Conservation (phyloP, 1,140 invertebrate species). For the Potamilus streckersoni region DNA sequence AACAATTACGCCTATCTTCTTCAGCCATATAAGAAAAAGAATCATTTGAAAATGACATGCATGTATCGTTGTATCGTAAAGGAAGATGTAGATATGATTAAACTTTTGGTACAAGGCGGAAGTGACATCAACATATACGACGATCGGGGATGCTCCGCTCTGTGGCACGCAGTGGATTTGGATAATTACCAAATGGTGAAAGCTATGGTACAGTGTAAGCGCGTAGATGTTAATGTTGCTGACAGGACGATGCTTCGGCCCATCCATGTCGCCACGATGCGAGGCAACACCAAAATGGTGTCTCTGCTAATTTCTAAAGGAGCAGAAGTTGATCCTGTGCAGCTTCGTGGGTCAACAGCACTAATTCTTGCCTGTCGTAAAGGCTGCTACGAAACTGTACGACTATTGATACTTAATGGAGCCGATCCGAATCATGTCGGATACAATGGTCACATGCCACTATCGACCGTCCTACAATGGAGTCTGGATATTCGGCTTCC, state of each 20-base stretch:
- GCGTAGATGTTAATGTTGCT: slow-evolving; percentile 44
- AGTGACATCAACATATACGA: slow-evolving; percentile 52
- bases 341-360: slow-evolving; percentile 52
- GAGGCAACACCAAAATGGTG: slow-evolving; percentile 47
- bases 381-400: slow-evolving; percentile 40
- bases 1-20: slow-evolving; percentile 39
- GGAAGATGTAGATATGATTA: slow-evolving; percentile 42
- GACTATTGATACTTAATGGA: slow-evolving; percentile 52
- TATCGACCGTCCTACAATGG: slow-evolving; percentile 48
- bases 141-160: slow-evolving; percentile 49
- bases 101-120: slow-evolving; percentile 46
- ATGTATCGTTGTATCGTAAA: slow-evolving; percentile 50
- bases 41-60: slow-evolving; percentile 45
- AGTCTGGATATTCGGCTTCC: slow-evolving; percentile 37
- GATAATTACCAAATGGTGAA: slow-evolving; percentile 55
- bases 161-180: slow-evolving; percentile 56
- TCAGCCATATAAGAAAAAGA: slow-evolving; percentile 43
- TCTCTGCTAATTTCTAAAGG: slow-evolving; percentile 47
- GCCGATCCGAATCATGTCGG: slow-evolving; percentile 54
- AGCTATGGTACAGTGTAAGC: slow-evolving; percentile 29
- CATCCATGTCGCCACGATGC: slow-evolving; percentile 53
- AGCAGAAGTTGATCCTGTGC: slow-evolving; percentile 47
- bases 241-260: slow-evolving; percentile 47
- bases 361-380: slow-evolving; percentile 48
- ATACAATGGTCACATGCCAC: slow-evolving; percentile 49